Conservation (phyloP, 2,113 vertebrate genomes). For the Haemorhous mexicanus region DNA sequence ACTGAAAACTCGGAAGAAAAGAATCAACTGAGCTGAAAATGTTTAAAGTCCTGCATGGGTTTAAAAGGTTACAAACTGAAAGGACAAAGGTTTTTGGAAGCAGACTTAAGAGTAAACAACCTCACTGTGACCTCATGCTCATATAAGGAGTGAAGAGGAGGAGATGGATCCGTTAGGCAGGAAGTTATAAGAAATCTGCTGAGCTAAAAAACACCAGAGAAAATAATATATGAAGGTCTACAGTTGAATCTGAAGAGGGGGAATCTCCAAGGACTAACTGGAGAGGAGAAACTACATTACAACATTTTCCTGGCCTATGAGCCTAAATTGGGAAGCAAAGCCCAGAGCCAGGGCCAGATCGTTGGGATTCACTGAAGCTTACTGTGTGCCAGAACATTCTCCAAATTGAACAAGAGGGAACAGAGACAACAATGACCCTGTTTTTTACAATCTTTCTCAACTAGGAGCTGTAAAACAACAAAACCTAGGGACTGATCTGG, state of each 20-base stretch:
- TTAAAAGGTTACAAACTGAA: conserved; percentile 64
- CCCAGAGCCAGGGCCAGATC: conserved; percentile 69
- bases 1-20: conserved; percentile 26
- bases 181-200: conserved; percentile 64
- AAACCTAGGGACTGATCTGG: conserved; percentile 39
- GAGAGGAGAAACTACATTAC: conserved; percentile 74
- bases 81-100: conserved; percentile 60
- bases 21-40: conserved; percentile 20
- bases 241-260: conserved; percentile 62
- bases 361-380: conserved; percentile 54
- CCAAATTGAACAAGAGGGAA: conserved; percentile 72
- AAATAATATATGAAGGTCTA: conserved; percentile 72
- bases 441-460: conserved; percentile 51
- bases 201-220: conserved; percentile 70
- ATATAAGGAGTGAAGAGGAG: conserved; percentile 62
- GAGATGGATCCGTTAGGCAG: conserved; percentile 58
- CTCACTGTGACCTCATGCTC: conserved; percentile 53
- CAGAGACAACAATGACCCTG: conserved; percentile 70
- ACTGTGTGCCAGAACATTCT: conserved; percentile 72
- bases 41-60: conserved; percentile 6
- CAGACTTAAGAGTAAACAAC: conserved; percentile 57
- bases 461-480: conserved; percentile 41
- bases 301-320: conserved; percentile 80
- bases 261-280: conserved; percentile 73
- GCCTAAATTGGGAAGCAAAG: conserved; percentile 69